Evolutionary conservation across 2,797 vertebrate genomes (phyloP), one percentile per base, ranked within the genome.

Genomic region (Cuniculus paca): DNA sequence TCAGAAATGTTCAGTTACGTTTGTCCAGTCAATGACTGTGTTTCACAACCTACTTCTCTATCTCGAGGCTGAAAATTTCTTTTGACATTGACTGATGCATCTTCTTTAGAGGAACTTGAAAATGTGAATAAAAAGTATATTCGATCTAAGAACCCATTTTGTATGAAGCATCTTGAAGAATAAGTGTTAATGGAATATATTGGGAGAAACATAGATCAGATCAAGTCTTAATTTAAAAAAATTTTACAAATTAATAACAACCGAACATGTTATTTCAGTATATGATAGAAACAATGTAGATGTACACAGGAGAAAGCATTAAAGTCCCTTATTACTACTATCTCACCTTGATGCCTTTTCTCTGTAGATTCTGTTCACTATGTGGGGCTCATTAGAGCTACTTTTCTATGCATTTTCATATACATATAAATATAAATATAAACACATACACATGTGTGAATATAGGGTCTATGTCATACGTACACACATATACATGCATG

Each of bases 81-180:
- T 89, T 94, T 85, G 80, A 84, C 82, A 42, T 84, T 86, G 75
- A 86, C 70, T 72, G 80, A 63, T 79, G 19, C 17, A 14, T 68
- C 28, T 63, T 54, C 28, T 93, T 82, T 45, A 78, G 22, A 91
- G 70, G 93, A 81, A 84, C n/a, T 52, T 70, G 5, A 63, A 52
- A 45, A 81, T 81, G 39, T 85, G 50, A 94, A 61, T 54, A 56
- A 72, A 91, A 78, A 91, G 75, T 58, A 8, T 22, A 85, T 56
- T 83, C 61, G 22, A 56, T 95, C 52, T 61, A 36, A 87, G 60
- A 92, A 79, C 10, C 2, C 31, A 81, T 94, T 96, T 95, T 77
- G 26, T 31, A 81, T 50, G 54, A 94, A 80, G 48, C 52, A 26
- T 60, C 39, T 58, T 60, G 77, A 26, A 90, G 28, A 42, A 74